phyloP scores from a whole-genome alignment of 2,797 vertebrate genomes.

The Triplophysa bombifrons region DNA sequence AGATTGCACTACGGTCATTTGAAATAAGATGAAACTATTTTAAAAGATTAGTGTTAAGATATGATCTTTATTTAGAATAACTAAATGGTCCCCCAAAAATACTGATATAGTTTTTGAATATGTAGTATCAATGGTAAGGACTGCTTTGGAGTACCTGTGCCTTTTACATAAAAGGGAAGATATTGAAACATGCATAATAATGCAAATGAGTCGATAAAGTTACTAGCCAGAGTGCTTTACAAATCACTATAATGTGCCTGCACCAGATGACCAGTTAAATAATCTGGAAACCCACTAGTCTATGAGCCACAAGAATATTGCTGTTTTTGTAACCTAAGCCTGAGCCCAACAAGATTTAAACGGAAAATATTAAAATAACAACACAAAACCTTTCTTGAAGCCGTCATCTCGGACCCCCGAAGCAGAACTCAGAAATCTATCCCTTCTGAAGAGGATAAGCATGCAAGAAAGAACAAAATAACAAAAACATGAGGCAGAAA shows the following conservation, averaged over 20 bases:
- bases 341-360: slow-evolving; percentile 20
- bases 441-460: slow-evolving; percentile 47
- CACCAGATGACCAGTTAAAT: neutral
- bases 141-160: no score
- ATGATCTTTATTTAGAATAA: no score
- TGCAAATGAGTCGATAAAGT: no score
- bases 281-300: neutral
- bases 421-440: slow-evolving; percentile 47
- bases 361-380: slow-evolving; percentile 23
- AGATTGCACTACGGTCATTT: no score
- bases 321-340: slow-evolving; percentile 21
- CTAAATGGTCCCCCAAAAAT: no score
- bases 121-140: no score
- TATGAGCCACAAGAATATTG: neutral
- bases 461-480: slow-evolving; percentile 38
- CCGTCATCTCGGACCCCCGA: slow-evolving; percentile 43
- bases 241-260: neutral
- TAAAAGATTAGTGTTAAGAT: neutral
- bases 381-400: slow-evolving; percentile 42
- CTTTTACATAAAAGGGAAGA: no score
- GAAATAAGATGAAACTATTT: no score
- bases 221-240: neutral
- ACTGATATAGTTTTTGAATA: no score
- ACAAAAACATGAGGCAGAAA: slow-evolving; percentile 12
- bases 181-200: no score